Evolutionary conservation across 1,140 invertebrate species (phyloP).

Genomic region (Camponotus floridanus): DNA sequence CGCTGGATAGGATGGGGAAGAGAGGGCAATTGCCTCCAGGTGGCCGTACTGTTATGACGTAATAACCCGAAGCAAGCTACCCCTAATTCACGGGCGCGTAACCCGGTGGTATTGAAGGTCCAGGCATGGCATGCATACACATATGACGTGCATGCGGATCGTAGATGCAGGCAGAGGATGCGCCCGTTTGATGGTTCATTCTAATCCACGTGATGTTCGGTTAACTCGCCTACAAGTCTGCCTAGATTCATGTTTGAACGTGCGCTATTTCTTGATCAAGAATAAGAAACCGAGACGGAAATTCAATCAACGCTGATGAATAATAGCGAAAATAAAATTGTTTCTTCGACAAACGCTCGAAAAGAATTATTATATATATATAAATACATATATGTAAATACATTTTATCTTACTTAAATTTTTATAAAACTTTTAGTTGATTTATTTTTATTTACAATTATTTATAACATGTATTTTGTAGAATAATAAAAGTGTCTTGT

Average conservation of each 20-base stretch:
- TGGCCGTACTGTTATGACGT: slow-evolving; percentile 80
- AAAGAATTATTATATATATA: neutral
- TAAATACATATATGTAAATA: too few relatives aligned
- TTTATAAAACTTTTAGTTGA: neutral
- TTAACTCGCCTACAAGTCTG: slow-evolving; percentile 74
- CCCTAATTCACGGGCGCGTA: slow-evolving; percentile 75
- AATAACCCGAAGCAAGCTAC: slow-evolving; percentile 79
- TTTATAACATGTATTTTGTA: neutral
- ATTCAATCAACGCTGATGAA: neutral
- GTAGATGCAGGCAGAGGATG: slow-evolving; percentile 48
- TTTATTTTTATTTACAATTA: neutral
- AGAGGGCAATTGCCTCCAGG: slow-evolving; percentile 78
- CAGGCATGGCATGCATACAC: slow-evolving; percentile 58
- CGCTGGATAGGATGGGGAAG: neutral
- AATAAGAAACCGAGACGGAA: neutral
- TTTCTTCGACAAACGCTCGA: neutral
- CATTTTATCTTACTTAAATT: neutral
- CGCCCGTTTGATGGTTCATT: slow-evolving; percentile 73
- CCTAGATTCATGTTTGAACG: neutral
- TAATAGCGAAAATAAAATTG: neutral
- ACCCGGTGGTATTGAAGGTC: slow-evolving; percentile 36
- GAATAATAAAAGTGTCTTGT: neutral
- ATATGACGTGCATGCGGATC: slow-evolving; percentile 54
- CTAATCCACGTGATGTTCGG: slow-evolving; percentile 76
- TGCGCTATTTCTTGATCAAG: slow-evolving; percentile 28